Base-by-base conservation (phyloP, 1,140 invertebrate species). In the Ylistrum balloti region DNA sequence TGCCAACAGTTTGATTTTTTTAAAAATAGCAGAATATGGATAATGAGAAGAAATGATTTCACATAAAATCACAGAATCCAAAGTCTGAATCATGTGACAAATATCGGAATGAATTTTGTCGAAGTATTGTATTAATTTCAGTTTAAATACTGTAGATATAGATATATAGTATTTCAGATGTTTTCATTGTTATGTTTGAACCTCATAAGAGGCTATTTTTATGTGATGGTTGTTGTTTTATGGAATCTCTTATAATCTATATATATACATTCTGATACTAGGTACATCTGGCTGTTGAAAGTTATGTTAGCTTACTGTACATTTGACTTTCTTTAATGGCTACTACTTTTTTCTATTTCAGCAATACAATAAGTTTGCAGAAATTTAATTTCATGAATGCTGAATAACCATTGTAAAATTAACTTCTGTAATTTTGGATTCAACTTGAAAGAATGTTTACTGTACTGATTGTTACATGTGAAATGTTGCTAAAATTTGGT, bases 121-220 rank as follows among this genome's bases (percentile, higher is more conserved):
- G 13, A 74, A 74, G 3, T 28, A 28, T 28, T 74, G 22, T 28
- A 74, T 9, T 17, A n/a, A 28, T 74, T 74, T 74, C 22, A 13
- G 41, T 74, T 11, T 74, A 74, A 28, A 74, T 74, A 74, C 56
- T 74, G n/a, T 74, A 74, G 5, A n/a, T n/a, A n/a, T n/a, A n/a
- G n/a, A n/a, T n/a, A n/a, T n/a, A n/a, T n/a, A 74, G n/a, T 74
- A 74, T 28, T 74, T 74, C n/a, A 74, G 56, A 74, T 74, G 56
- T 74, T 74, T 74, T 48, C 56, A 5, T 74, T n/a, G 56, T 74
- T 74, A 74, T 74, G 56, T 74, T 74, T 74, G 56, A n/a, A 28
- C n/a, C 56, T 74, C 56, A 2, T 28, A 28, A n/a, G 56, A 74
- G 56, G 56, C 22, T 28, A 28, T 74, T 48, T 48, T 48, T 28